A percentile compares a stretch with the other conserved stretches of the same genome.
Evolutionary conservation across 2,113 vertebrate genomes (phyloP).

Genomic region (Chionodraco myersi): DNA sequence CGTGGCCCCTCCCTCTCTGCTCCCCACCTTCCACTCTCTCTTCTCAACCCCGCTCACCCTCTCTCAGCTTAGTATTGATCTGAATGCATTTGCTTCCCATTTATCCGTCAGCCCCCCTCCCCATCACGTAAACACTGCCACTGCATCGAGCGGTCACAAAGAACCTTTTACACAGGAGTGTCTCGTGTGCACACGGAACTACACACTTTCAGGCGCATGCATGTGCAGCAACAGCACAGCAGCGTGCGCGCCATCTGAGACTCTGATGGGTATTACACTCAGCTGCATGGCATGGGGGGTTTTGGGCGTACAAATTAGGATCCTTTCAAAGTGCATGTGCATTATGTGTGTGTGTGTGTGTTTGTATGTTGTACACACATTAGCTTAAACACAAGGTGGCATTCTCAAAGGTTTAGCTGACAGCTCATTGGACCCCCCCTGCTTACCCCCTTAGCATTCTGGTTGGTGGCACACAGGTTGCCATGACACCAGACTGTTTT

Average conservation of each 20-base stretch:
- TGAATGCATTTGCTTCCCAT: slow-evolving; percentile 86
- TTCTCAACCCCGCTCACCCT: slow-evolving; percentile 68
- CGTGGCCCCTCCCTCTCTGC: slow-evolving; percentile 66
- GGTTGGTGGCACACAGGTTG: slow-evolving; percentile 85
- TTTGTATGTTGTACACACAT: slow-evolving; percentile 49
- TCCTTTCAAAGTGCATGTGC: slow-evolving; percentile 71
- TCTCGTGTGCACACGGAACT: slow-evolving; percentile 33
- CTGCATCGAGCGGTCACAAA: slow-evolving; percentile 79
- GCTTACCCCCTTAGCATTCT: slow-evolving; percentile 65
- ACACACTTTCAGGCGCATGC: slow-evolving; percentile 17
- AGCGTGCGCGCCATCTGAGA: slow-evolving; percentile 17
- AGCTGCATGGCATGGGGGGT: slow-evolving; percentile 50
- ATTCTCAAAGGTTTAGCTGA: slow-evolving; percentile 80
- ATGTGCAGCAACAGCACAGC: slow-evolving; percentile 16
- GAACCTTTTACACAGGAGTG: slow-evolving; percentile 72
- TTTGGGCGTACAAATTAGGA: slow-evolving; percentile 64
- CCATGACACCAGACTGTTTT: slow-evolving; percentile 90
- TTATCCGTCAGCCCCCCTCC: slow-evolving; percentile 73
- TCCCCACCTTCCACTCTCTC: slow-evolving; percentile 68
- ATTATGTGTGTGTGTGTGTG: slow-evolving; percentile 25
- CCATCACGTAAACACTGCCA: slow-evolving; percentile 61
- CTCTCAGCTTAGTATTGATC: slow-evolving; percentile 84
- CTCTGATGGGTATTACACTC: slow-evolving; percentile 46
- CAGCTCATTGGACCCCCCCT: slow-evolving; percentile 68
- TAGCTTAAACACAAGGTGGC: slow-evolving; percentile 64